Evolutionary conservation across 2,113 vertebrate species (phyloP).

Genomic region (Strigops habroptila): DNA sequence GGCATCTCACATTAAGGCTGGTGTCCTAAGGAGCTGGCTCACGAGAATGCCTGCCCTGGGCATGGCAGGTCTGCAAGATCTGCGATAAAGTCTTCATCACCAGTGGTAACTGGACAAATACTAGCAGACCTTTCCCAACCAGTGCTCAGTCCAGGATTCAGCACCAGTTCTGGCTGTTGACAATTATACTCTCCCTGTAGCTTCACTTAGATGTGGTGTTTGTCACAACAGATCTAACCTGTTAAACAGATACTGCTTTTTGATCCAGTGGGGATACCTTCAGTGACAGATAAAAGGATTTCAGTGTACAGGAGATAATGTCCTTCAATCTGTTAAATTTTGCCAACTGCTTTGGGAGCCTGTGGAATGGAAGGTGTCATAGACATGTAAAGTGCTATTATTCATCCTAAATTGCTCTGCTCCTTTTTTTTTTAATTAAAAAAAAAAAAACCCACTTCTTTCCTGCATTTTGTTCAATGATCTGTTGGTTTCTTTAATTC

Average conservation of each 20-base stretch:
- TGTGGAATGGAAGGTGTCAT: background rate
- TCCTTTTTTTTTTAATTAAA: background rate
- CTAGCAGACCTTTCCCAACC: background rate
- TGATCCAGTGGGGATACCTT: background rate
- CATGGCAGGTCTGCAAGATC: background rate
- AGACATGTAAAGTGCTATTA: background rate
- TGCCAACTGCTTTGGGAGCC: background rate
- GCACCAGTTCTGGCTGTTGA: background rate
- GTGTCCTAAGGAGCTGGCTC: background rate
- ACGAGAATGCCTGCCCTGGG: background rate
- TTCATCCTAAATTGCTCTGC: background rate
- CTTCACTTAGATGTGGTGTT: background rate
- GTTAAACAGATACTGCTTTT: background rate
- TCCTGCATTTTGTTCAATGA: background rate
- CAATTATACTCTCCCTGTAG: background rate
- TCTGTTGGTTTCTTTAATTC: background rate
- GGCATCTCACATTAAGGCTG: accelerated
- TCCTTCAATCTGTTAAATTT: slow-evolving; percentile 4
- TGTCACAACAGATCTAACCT: background rate
- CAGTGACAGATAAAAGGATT: background rate
- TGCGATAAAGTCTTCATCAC: background rate
- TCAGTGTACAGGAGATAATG: accelerated
- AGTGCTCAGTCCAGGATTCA: background rate
- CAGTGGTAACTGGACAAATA: background rate
- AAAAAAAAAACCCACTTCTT: background rate